phyloP scores from a whole-genome alignment of 2,888 invertebrate genomes.

The Drosophila birchii region DNA sequence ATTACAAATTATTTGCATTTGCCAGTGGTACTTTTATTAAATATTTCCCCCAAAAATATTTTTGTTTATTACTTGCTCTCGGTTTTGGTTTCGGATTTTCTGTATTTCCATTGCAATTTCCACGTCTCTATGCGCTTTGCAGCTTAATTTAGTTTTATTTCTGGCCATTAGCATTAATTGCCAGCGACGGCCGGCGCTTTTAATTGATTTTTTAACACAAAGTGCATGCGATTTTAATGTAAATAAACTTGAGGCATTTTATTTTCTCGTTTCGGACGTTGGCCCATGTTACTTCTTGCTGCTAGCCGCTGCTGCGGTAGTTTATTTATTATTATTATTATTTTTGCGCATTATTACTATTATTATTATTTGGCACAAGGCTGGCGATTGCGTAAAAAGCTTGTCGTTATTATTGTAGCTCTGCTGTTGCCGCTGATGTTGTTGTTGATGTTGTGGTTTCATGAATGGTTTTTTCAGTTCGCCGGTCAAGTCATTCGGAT shows the following conservation, averaged over 20 bases:
- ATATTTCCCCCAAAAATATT: slow-evolving; percentile 27
- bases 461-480: slow-evolving; percentile 56
- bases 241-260: slow-evolving; percentile 63
- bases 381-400: slow-evolving; percentile 72
- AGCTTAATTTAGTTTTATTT: slow-evolving; percentile 67
- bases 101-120: slow-evolving; percentile 36
- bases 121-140: slow-evolving; percentile 11
- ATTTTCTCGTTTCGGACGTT: slow-evolving; percentile 50
- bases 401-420: slow-evolving; percentile 34
- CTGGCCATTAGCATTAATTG: slow-evolving; percentile 74
- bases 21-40: slow-evolving; percentile 4
- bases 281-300: slow-evolving; percentile 46
- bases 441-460: slow-evolving; percentile 46
- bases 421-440: slow-evolving; percentile 29
- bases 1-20: slow-evolving; percentile 4
- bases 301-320: slow-evolving; percentile 31
- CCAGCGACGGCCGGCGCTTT: slow-evolving; percentile 57
- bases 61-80: slow-evolving; percentile 55
- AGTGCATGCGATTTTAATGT: slow-evolving; percentile 69
- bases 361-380: slow-evolving; percentile 81
- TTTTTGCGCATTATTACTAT: slow-evolving; percentile 70
- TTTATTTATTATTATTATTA: slow-evolving; percentile 39
- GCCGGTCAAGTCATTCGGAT: slow-evolving; percentile 52
- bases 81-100: slow-evolving; percentile 1
- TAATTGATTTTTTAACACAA: slow-evolving; percentile 75